Percentiles rank a stretch among this genome's conserved stretches.
Evolutionary conservation across 2,888 invertebrate species (phyloP).

Genomic region (Pycnomerus fuliginosus): DNA sequence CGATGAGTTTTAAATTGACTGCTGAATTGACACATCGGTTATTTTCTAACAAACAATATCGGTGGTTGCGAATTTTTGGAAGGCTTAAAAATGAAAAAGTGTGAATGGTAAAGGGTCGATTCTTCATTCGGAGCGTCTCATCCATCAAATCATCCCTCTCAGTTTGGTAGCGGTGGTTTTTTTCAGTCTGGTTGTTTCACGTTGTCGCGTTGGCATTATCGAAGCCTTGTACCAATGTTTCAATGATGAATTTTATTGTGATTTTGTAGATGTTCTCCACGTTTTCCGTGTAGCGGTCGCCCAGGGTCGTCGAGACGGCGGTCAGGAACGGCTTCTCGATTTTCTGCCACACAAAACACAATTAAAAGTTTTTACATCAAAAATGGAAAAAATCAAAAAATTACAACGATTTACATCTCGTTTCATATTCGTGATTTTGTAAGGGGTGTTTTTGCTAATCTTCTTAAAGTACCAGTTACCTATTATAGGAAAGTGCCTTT

Average conservation of each 20-base stretch:
- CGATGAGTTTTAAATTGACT: no score
- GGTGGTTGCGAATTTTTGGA: no score
- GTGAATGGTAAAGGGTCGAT: slow-evolving; percentile 4
- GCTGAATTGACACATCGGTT: no score
- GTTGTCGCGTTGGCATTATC: slow-evolving; percentile 56
- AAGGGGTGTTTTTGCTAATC: no score
- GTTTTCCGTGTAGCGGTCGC: slow-evolving; percentile 85
- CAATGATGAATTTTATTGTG: slow-evolving; percentile 84
- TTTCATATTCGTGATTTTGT: no score
- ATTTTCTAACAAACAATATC: no score
- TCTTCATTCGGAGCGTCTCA: slow-evolving; percentile 5
- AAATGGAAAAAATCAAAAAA: no score
- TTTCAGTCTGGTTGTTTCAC: slow-evolving; percentile 36
- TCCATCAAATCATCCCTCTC: slow-evolving; percentile 4
- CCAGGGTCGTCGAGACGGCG: slow-evolving; percentile 82
- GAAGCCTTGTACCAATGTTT: slow-evolving; percentile 78
- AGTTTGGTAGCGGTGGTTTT: no score
- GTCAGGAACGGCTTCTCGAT: slow-evolving; percentile 86
- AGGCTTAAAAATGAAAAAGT: slow-evolving; percentile 6
- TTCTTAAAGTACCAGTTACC: no score
- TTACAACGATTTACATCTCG: slow-evolving; percentile 1
- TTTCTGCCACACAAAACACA: no score
- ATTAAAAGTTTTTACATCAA: no score
- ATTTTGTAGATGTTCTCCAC: slow-evolving; percentile 86
- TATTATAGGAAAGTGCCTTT: no score